Conservation (phyloP, 64 coral and sea anemone genomes). For the Porites lutea region DNA sequence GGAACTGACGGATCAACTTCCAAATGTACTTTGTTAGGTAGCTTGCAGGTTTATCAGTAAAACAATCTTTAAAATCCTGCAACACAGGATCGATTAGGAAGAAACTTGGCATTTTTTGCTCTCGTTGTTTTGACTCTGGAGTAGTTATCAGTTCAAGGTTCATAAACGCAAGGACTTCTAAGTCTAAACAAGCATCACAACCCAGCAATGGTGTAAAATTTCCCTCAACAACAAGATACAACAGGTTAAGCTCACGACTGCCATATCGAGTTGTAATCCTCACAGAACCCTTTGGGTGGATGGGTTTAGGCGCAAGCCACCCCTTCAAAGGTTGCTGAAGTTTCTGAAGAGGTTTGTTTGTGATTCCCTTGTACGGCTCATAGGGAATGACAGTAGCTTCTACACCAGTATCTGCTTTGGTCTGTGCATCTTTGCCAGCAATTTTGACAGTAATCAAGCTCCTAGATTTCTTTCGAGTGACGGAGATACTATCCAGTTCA, state of each 20-base stretch:
- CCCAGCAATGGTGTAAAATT: slow-evolving; percentile 50
- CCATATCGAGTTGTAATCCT: background rate
- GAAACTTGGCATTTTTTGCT: background rate
- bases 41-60: slow-evolving; percentile 22
- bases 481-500: too few relatives aligned
- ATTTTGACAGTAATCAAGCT: background rate
- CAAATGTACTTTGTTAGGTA: background rate
- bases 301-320: slow-evolving; percentile 37
- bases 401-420: too few relatives aligned
- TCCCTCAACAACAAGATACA: slow-evolving; percentile 58
- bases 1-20: slow-evolving; percentile 17
- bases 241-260: slow-evolving; percentile 8
- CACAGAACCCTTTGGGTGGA: background rate
- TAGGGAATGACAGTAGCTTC: too few relatives aligned
- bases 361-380: slow-evolving; percentile 21
- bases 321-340: slow-evolving; percentile 31
- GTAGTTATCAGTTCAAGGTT: slow-evolving; percentile 29
- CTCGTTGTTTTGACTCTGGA: background rate
- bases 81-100: slow-evolving; percentile 15
- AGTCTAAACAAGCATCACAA: slow-evolving; percentile 61
- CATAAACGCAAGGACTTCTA: slow-evolving; percentile 45
- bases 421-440: background rate
- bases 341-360: slow-evolving; percentile 8
- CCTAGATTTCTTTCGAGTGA: background rate
- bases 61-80: background rate